Evolutionary conservation across 2,888 invertebrate genomes (phyloP), one percentile per base, ranked within the genome.

Genomic region (Dysmachus trigonus): DNA sequence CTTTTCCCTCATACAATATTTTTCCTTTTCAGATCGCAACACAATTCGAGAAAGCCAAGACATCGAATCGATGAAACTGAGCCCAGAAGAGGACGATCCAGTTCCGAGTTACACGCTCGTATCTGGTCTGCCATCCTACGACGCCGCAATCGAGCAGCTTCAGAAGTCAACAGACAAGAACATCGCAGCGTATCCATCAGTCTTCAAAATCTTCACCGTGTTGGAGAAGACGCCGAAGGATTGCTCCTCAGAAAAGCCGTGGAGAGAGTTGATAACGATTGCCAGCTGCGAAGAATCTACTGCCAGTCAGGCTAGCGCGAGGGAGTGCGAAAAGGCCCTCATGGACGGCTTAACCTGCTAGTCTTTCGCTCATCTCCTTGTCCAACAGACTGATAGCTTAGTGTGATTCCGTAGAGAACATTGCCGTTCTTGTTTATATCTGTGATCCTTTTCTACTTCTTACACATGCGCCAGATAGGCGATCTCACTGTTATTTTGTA

Each of bases 81-180:
- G 90, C 73, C 89, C 90, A 79, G 90, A 91, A 83, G 90, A 92
- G n/a, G 91, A 92, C 72, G 94, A 94, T 89, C 93, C 94, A 13
- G 91, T 94, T 87, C 95, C 95, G 41, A 94, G 94, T 89, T 95
- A 95, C 90, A 94, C 94, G 10, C 91, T 94, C 82, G 95, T 94
- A 72, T 94, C 94, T 30, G 95, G 95, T 15, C 90, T 95, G 84
- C 95, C 95, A 30, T 93, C 93, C 76, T 95, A 95, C 90, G 94
- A 94, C 86, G 94, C 94, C 88, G 95, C 95, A 2, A 89, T 94
- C 89, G 93, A 94, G 89, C 92, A 94, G 90, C 90, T 94, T 88
- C 92, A 93, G 84, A 92, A 93, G 89, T 88, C 90, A 73, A 90
- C 91, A 33, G 88, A 89, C 10, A 13, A 27, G 27, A 30, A 31